Evolutionary conservation across 2,888 invertebrate species (phyloP), one percentile per base, ranked within the genome.

Genomic region (Dicycla oo): DNA sequence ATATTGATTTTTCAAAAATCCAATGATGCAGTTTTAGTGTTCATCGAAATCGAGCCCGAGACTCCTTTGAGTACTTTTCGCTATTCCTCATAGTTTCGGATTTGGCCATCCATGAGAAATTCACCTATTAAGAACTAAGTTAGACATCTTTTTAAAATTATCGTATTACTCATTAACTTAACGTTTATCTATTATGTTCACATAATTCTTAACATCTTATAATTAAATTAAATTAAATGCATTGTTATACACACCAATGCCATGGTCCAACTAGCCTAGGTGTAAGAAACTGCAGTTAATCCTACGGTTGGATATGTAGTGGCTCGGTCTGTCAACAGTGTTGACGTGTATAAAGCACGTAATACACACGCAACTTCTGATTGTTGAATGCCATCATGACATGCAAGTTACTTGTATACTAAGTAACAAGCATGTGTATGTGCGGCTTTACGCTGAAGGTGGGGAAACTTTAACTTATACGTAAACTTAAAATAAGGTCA

Each of bases 401-500:
- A 26, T 26, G 40, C 26, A 43, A 43, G 7, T 13, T 30, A 61
- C 20, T 62, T 53, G 15, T n/a, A 10, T n/a, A n/a, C 6, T 10
- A 26, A 51, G 10, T 53, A n/a, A 53, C 26, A 49, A 2, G 30
- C 30, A 51, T n/a, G 53, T 53, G 53, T 62, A 62, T n/a, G 15
- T 51, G 20, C 30, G 10, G 10, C 61, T 43, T 62, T 38, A 45
- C 34, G 0, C 40, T 43, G 5, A 60, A 38, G 54, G 6, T 34
- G 6, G 6, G 34, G 34, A 34, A 34, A 6, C 34, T 45, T 26
- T 34, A 30, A 53, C 45, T n/a, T 54, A 51, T 47, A 40, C 0
- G 10, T 49, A 20, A 54, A 60, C 23, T 40, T 34, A 71, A 43
- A 49, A 57, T 73, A 43, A 69, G 15, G 20, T 38, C 10, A 54